A percentile compares a stretch with the other conserved stretches of the same genome.
Conservation (phyloP, 35 echinoderm and acorn worm genomes). For the Heliocidaris tuberculata region DNA sequence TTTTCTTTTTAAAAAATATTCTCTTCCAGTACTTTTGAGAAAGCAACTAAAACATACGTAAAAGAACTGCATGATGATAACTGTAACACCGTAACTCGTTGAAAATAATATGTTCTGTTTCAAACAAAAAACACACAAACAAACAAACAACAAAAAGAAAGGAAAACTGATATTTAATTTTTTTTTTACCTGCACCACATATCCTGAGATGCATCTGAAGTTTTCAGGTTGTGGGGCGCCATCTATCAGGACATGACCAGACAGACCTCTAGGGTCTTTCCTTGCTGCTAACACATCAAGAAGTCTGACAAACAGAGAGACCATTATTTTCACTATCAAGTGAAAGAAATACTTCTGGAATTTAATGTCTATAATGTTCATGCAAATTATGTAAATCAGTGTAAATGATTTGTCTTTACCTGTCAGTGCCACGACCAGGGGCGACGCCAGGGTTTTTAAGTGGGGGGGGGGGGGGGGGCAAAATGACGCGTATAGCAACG, state of each 20-base stretch:
- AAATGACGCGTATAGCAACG: too few species aligned
- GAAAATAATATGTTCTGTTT: too few species aligned
- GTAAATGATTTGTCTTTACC: not conserved
- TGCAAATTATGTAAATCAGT: not conserved
- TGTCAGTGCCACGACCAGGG: not conserved
- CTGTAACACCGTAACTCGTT: too few species aligned
- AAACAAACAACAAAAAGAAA: not conserved
- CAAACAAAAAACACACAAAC: too few species aligned
- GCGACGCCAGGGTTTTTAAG: too few species aligned
- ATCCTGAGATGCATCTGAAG: slow-evolving; percentile 80
- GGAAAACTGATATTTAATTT: not conserved
- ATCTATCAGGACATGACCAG: slow-evolving; percentile 76
- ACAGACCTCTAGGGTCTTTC: slow-evolving; percentile 79
- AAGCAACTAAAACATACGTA: too few species aligned
- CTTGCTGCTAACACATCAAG: slow-evolving; percentile 83
- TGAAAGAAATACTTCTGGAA: too few species aligned
- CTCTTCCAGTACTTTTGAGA: too few species aligned
- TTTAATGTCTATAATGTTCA: not conserved
- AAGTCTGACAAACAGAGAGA: slow-evolving; percentile 37
- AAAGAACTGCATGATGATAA: too few species aligned
- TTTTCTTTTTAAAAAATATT: too few species aligned
- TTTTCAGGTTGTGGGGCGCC: slow-evolving; percentile 65
- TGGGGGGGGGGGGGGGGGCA: too few species aligned
- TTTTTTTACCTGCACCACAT: slow-evolving; percentile 81
- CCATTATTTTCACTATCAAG: too few species aligned